These are phyloP conservation scores for Brachionus koreanus DNA, from an alignment of 1,140 invertebrate species.

Conservation along the genomic window DNA sequence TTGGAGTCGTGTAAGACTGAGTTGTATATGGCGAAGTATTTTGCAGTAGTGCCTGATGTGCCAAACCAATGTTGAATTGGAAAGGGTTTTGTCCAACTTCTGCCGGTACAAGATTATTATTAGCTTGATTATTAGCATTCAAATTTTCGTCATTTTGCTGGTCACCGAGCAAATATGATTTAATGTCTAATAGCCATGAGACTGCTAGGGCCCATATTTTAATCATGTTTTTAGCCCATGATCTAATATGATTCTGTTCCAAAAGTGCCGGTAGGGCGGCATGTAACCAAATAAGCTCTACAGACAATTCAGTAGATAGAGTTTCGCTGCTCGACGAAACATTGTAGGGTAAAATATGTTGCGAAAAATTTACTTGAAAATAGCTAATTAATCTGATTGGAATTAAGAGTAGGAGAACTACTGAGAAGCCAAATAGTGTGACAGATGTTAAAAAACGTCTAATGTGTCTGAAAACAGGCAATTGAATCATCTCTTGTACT, in stretches of 20 bases:
- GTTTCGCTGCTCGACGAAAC: conserved; percentile 64
- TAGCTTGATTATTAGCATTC: conserved; percentile 53
- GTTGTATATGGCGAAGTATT: conserved; percentile 52
- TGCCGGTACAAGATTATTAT: background rate
- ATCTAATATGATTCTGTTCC: conserved; percentile 88
- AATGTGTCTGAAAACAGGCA: conserved; percentile 83
- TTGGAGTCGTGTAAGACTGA: conserved; percentile 79
- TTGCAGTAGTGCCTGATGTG: conserved; percentile 62
- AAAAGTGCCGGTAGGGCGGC: conserved; percentile 89
- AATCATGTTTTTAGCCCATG: conserved; percentile 78
- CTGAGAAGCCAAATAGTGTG: conserved; percentile 61
- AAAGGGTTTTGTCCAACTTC: conserved; percentile 44
- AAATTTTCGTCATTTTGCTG: conserved; percentile 44
- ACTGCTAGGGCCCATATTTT: conserved; percentile 76
- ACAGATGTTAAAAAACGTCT: conserved; percentile 83
- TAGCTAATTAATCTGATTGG: background rate
- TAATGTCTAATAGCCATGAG: conserved; percentile 76
- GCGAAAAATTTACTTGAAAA: conserved; percentile 19
- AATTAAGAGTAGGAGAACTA: conserved; percentile 27
- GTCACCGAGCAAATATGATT: conserved; percentile 78
- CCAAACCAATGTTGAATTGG: conserved; percentile 57
- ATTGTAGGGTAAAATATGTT: conserved; percentile 45
- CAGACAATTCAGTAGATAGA: conserved; percentile 74
- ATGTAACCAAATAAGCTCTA: conserved; percentile 88
- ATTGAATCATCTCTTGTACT: conserved; percentile 93